Evolutionary conservation across 23 tunicate genomes (phyloP), one percentile per base, ranked within the genome.

Genomic region (Pegea sp.): DNA sequence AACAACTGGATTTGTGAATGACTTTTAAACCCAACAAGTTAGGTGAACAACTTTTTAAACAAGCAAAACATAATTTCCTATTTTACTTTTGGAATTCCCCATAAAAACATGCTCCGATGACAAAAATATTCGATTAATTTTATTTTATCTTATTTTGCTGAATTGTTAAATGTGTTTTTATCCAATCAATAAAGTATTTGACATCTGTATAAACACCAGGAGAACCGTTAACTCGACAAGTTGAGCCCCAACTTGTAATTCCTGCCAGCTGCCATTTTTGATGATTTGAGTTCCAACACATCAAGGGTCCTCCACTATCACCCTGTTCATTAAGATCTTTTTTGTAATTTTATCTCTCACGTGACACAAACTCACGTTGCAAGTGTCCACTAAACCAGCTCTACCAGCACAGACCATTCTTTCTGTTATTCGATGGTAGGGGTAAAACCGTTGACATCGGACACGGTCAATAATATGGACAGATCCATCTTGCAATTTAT

Each of bases 131-230:
- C n/a, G n/a, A n/a, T n/a, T n/a, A n/a, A n/a, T 38, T 38, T 38
- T 16, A 16, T 8, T 38, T 38, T 16, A 38, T 16, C 46, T 38
- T 38, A 8, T 38, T 38, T 16, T 16, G 13, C 16, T 38, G 11
- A 38, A 11, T 38, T 38, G 11, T 16, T 38, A 16, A 8, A 16
- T 38, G 46, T 18, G 26, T 61, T 33, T 60, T 30, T 2, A 50
- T 38, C 92, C 92, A 78, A 3, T 64, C 25, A 1, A 54, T 30
- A 26, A 78, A 69, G 34, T 78, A 78, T 24, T 30, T 48, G 29
- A 78, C 60, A 34, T 70, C 63, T 16, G 92, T 78, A 59, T 78
- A 78, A 29, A 78, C 92, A 3, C 92, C 92, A n/a, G 92, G 92
- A 21, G 92, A 68, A 55, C 92, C 65, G 52, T 78, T 64, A 5